Percentiles rank a stretch among this genome's conserved stretches.
These are phyloP conservation scores for Theretra japonica DNA, from an alignment of 2,888 invertebrate species.

Conservation along the genomic window DNA sequence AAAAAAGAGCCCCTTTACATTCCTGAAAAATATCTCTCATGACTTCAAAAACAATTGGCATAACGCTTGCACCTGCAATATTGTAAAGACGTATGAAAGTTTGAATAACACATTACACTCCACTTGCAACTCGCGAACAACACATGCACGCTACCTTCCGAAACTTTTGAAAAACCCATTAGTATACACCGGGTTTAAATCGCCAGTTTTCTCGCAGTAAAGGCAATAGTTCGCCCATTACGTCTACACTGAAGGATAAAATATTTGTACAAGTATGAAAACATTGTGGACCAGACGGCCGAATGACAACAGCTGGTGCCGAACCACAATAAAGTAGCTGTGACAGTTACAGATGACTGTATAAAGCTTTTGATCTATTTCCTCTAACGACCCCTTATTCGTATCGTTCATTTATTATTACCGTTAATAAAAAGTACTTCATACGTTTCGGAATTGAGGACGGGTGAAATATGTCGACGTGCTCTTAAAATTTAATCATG, in stretches of 20 bases:
- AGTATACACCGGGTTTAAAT: slow-evolving; percentile 23
- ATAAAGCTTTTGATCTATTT: slow-evolving; percentile 74
- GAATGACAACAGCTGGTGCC: slow-evolving; percentile 63
- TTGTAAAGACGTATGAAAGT: neutral
- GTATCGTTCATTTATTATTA: slow-evolving; percentile 27
- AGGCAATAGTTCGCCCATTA: slow-evolving; percentile 28
- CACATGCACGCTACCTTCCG: slow-evolving; percentile 32
- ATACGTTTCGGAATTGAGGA: slow-evolving; percentile 27
- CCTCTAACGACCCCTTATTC: slow-evolving; percentile 57
- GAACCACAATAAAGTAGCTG: slow-evolving; percentile 65
- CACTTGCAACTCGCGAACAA: slow-evolving; percentile 7
- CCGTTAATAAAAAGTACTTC: slow-evolving; percentile 34
- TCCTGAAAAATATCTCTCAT: too few relatives aligned
- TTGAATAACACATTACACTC: neutral
- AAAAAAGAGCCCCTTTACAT: too few relatives aligned
- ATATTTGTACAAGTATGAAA: slow-evolving; percentile 46
- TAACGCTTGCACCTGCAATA: neutral
- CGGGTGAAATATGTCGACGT: slow-evolving; percentile 21
- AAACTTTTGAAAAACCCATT: slow-evolving; percentile 38
- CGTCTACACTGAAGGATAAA: slow-evolving; percentile 38
- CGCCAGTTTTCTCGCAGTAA: slow-evolving; percentile 18
- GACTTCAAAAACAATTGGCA: neutral
- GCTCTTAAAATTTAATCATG: neutral
- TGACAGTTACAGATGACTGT: slow-evolving; percentile 68
- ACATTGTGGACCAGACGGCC: slow-evolving; percentile 14